A percentile compares a stretch with the other conserved stretches of the same genome.
Conservation (phyloP, 2,888 invertebrate species). For the Mamestra brassicae region DNA sequence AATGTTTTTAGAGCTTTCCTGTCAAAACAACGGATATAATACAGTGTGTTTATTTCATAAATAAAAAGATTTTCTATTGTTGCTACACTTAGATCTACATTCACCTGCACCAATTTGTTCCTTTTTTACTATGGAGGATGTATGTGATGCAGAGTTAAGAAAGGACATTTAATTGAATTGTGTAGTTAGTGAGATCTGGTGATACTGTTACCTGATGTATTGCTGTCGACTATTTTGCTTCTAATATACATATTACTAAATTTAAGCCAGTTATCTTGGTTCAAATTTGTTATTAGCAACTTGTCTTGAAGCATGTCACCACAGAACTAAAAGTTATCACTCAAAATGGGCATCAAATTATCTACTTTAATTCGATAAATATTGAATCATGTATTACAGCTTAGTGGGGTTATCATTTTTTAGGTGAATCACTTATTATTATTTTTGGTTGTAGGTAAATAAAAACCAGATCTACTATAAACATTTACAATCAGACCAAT, state of each 20-base stretch:
- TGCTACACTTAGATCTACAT: conserved; percentile 13
- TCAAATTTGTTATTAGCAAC: conserved; percentile 49
- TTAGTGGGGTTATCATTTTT: conserved; percentile 8
- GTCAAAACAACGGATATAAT: conserved; percentile 46
- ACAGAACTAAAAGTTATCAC: not conserved
- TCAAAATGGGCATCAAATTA: not conserved
- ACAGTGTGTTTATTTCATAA: conserved; percentile 39
- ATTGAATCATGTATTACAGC: conserved; percentile 22
- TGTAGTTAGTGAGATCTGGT: not conserved
- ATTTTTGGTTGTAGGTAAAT: conserved; percentile 12
- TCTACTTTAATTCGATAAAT: conserved; percentile 19
- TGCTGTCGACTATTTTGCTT: not conserved
- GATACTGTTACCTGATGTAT: not conserved
- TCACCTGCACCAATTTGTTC: conserved; percentile 19
- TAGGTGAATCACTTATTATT: conserved; percentile 26
- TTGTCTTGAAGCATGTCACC: conserved; percentile 33
- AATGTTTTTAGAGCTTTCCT: conserved; percentile 52
- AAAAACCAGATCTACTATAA: conserved; percentile 20
- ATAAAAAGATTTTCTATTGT: conserved; percentile 27
- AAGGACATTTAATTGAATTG: not conserved
- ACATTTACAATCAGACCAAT: conserved; percentile 2
- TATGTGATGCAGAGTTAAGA: not conserved
- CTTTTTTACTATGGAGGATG: not conserved
- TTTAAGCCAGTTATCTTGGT: not conserved
- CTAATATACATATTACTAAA: not conserved